Base-by-base conservation (phyloP, 2,113 vertebrate species). In the Ancistrus triradiatus region DNA sequence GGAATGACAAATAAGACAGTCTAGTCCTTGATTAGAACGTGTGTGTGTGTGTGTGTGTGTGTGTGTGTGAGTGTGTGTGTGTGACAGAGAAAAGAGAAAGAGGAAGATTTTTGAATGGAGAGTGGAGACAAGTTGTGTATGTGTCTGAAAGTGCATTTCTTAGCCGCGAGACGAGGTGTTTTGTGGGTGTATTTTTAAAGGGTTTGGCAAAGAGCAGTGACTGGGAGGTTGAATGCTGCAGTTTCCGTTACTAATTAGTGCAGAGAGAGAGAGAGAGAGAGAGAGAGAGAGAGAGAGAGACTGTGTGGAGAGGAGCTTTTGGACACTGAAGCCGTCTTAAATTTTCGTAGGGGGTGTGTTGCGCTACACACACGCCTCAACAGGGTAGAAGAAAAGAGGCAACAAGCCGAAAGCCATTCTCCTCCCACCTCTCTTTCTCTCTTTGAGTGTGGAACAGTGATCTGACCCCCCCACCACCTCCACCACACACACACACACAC, bases 1-100 rank as follows among this genome's bases (percentile, higher is more conserved):
- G 78, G 91, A 92, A 93, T 94, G 88, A 92, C 91, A 94, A 94
- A 93, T 86, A 92, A 88, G 82, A 77, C 63, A 80, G 76, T 75
- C 80, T 84, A 75, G 83, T 76, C 80, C 80, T 84, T 68, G 80
- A 80, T 84, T 80, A 77, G 66, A 85, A 85, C 83, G 80, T 83
- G 42, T 66, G 70, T 76, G 66, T 27, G 47, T n/a, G n/a, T n/a
- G n/a, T n/a, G n/a, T n/a, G n/a, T n/a, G n/a, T n/a, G n/a, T n/a
- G n/a, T n/a, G n/a, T n/a, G n/a, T n/a, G n/a, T n/a, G n/a, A n/a
- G 81, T 80, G 80, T 73, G 66, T 74, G 42, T 66, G 70, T 76
- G 66, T 27, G 47, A 59, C 28, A 35, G 63, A 56, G 27, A 47
- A 55, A n/a, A 47, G 68, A 78, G 70, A 74, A 63, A 53, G 25